phyloP scores from a whole-genome alignment of 2,888 invertebrate genomes.

The Ophion slaviceki region DNA sequence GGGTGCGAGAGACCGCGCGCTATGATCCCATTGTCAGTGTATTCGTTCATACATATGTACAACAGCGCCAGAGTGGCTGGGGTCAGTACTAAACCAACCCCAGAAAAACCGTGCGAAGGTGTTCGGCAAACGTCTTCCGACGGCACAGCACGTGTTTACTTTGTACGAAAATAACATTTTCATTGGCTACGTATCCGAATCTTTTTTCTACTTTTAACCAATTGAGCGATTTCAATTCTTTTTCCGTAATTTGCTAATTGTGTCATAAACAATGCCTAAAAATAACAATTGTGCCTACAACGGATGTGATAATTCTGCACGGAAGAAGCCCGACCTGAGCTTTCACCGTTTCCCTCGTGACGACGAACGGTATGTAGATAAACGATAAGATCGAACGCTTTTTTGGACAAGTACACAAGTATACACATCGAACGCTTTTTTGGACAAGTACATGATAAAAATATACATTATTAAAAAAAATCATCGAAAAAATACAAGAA shows the following conservation, averaged over 20 bases:
- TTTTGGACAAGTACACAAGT: not conserved
- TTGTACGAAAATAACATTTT: no score
- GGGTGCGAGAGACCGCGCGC: no score
- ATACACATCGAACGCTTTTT: not conserved
- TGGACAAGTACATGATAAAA: not conserved
- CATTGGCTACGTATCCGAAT: no score
- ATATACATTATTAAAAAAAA: no score
- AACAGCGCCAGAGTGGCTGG: no score
- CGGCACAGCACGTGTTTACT: no score
- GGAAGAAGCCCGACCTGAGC: constrained; percentile 12
- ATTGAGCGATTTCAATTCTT: not conserved
- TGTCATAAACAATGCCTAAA: constrained; percentile 23
- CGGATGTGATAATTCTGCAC: constrained; percentile 18
- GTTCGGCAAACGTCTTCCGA: no score
- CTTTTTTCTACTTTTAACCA: not conserved
- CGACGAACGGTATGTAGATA: constrained; percentile 13
- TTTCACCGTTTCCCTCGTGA: constrained; percentile 25
- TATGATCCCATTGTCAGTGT: no score
- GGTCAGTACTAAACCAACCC: no score
- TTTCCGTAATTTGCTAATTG: not conserved
- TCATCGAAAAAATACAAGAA: no score
- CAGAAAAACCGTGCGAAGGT: no score
- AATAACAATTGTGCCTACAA: constrained; percentile 35
- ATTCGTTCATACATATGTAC: no score
- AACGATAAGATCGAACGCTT: not conserved